These are phyloP conservation scores for Chrysocyon brachyurus DNA, from an alignment of 2,797 vertebrate genomes.

Conservation along the genomic window DNA sequence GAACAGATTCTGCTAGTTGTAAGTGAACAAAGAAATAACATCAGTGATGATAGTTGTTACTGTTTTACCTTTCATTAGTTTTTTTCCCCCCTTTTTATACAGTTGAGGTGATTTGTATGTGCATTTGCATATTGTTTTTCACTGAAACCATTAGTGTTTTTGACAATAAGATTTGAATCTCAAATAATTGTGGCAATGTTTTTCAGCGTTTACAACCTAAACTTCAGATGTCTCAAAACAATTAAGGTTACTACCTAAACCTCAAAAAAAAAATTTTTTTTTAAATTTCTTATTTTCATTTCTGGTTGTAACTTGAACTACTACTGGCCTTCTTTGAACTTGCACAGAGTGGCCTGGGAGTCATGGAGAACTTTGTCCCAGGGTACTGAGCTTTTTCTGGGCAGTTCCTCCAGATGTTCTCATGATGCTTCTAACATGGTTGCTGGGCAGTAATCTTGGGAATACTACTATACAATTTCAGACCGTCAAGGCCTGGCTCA, in stretches of 20 bases:
- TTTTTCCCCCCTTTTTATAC: background rate
- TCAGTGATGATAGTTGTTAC: background rate
- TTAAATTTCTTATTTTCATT: slow-evolving; percentile 77
- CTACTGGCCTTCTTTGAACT: background rate
- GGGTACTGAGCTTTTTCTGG: background rate
- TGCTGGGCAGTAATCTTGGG: background rate
- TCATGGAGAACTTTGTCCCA: background rate
- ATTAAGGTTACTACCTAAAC: background rate
- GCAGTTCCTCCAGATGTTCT: background rate
- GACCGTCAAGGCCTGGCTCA: background rate
- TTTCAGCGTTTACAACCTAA: background rate
- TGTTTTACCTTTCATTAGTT: background rate
- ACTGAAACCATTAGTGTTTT: background rate
- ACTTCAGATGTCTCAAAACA: background rate
- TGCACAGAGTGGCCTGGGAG: background rate
- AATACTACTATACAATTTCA: background rate
- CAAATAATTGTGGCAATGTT: background rate
- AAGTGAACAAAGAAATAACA: background rate
- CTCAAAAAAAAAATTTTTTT: background rate
- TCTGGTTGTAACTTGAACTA: slow-evolving; percentile 91
- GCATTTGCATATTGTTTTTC: slow-evolving; percentile 9
- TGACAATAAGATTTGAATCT: background rate
- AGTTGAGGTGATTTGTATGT: background rate
- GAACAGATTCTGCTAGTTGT: background rate
- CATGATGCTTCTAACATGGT: background rate